Conservation (phyloP, 2,888 invertebrate species). For the Scaeva pyrastri region DNA sequence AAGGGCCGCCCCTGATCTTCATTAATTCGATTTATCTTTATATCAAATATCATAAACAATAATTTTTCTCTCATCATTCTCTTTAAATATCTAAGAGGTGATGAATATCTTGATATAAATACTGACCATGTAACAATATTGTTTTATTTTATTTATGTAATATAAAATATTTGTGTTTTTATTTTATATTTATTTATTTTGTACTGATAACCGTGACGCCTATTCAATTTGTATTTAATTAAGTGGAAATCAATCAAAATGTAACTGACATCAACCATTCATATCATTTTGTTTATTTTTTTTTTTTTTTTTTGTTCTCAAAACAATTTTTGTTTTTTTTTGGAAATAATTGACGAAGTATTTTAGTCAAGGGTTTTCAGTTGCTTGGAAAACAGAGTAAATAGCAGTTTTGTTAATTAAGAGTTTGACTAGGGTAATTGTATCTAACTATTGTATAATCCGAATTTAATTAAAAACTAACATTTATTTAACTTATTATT, state of each 20-base stretch:
- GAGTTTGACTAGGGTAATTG: not conserved
- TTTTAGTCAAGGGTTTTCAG: not conserved
- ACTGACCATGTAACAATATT: not conserved
- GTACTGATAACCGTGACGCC: conserved; percentile 36
- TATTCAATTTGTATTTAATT: conserved; percentile 39
- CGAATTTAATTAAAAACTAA: too few species aligned
- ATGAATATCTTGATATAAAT: not conserved
- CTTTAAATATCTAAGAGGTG: not conserved
- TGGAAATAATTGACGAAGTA: not conserved
- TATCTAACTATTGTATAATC: not conserved
- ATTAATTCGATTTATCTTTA: too few species aligned
- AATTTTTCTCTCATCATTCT: too few species aligned
- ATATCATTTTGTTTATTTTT: conserved; percentile 40
- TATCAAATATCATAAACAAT: too few species aligned
- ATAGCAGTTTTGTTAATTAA: not conserved
- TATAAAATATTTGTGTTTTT: conserved; percentile 3
- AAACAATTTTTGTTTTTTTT: not conserved
- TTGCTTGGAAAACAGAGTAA: not conserved
- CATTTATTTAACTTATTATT: too few species aligned
- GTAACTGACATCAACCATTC: conserved; percentile 54
- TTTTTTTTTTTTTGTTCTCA: conserved; percentile 7
- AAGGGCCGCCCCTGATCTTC: too few species aligned
- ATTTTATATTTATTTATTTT: conserved; percentile 4
- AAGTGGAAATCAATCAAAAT: conserved; percentile 65
- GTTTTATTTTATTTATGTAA: conserved; percentile 16